Evolutionary conservation across 2,113 vertebrate species (phyloP).

Genomic region (Pithys albifrons): DNA sequence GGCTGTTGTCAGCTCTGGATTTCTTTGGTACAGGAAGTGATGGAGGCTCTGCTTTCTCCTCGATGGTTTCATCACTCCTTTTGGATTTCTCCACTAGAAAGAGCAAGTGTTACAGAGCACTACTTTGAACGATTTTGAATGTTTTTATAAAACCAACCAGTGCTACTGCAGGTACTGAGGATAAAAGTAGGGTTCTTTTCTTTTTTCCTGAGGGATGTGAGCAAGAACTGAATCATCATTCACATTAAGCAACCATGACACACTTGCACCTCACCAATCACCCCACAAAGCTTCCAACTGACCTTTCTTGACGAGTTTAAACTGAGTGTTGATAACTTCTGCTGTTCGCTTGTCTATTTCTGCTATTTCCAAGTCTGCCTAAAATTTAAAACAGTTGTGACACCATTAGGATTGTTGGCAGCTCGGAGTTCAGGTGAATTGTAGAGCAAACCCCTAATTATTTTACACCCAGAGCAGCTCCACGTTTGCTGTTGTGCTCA

Average conservation of each 20-base stretch:
- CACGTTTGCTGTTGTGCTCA: fast-evolving
- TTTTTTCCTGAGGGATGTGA: not conserved
- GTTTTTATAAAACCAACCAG: not conserved
- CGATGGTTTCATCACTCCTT: not conserved
- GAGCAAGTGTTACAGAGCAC: not conserved
- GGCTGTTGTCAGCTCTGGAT: not conserved
- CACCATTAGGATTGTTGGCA: not conserved
- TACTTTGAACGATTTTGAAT: not conserved
- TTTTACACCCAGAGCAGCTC: not conserved
- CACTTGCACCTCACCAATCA: not conserved
- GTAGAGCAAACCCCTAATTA: not conserved
- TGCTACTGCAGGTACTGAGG: not conserved
- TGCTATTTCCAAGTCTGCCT: conserved; percentile 73
- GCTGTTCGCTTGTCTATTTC: conserved; percentile 74
- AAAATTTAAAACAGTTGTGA: not conserved
- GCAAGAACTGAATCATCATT: not conserved
- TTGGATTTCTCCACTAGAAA: not conserved
- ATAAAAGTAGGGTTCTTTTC: not conserved
- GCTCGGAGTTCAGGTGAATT: fast-evolving
- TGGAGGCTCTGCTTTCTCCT: not conserved
- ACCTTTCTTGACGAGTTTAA: conserved; percentile 68
- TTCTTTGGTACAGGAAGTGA: conserved; percentile 58
- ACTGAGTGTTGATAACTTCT: conserved; percentile 69
- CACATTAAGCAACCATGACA: not conserved
- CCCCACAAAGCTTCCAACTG: not conserved